Base-by-base conservation (phyloP, 2,113 vertebrate species). In the Lepisosteus oculatus region DNA sequence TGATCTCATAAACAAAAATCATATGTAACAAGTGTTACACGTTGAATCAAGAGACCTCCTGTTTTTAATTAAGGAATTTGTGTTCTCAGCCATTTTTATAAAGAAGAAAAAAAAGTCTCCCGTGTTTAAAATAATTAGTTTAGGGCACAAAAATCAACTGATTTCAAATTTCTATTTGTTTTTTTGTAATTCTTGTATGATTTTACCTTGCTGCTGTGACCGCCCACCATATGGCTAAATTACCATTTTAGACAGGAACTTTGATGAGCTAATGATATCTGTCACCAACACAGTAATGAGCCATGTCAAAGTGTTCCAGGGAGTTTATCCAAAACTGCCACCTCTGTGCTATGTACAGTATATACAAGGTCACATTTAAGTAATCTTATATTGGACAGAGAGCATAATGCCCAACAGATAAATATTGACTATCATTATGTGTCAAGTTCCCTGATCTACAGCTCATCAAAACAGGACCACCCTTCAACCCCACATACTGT, bases 181-280 rank as follows among this genome's bases (percentile, higher is more conserved):
- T 72, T 61, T 29, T 29, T 29, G 57, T 47, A 13, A n/a, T 67
- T 47, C 51, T 45, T 13, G 43, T 44, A 67, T 62, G 65, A 68
- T 17, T n/a, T 8, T 47, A 3, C 43, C 11, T 5, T 67, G 42
- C 44, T 43, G 65, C 61, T 65, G 29, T 17, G 12, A 51, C 62
- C 61, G 17, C 55, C 55, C 67, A 68, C 55, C 74, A 79, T 69
- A 76, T 72, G 72, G 72, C 45, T 55, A 63, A 55, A 69, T 72
- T 76, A 68, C 72, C 69, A 55, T 73, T 74, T 55, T 63, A 56
- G 74, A n/a, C 56, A 71, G 55, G 54, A 72, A 66, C 69, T 72
- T 62, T 79, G 71, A 76, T 76, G 61, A 76, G 61, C 74, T 71
- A 62, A 62, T 70, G 68, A 70, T 70, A 70, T 61, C 5, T 45